Evolutionary conservation across 2,113 vertebrate genomes (phyloP).

Genomic region (Tachuris rubrigastra): DNA sequence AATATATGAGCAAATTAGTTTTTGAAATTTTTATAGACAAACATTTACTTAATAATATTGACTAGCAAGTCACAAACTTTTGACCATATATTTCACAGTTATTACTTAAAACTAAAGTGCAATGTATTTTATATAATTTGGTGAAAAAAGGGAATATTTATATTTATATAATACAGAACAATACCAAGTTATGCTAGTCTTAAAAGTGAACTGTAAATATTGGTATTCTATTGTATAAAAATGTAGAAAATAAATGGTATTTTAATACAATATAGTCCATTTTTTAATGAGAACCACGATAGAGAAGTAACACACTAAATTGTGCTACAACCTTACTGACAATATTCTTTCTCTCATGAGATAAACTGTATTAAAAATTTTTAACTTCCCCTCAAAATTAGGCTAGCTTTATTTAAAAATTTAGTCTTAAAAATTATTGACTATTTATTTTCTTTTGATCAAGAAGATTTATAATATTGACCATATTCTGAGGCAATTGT

Average conservation of each 20-base stretch:
- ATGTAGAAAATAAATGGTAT: background rate
- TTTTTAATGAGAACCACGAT: background rate
- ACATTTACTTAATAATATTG: background rate
- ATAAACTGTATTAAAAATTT: background rate
- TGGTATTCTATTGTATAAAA: background rate
- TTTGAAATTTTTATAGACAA: background rate
- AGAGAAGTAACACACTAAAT: background rate
- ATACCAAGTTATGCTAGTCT: background rate
- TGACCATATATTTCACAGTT: background rate
- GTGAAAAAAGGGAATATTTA: background rate
- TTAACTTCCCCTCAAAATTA: background rate
- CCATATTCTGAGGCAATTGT: constrained; percentile 6
- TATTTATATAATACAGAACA: background rate
- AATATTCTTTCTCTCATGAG: background rate
- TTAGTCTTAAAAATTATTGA: background rate
- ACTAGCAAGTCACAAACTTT: background rate
- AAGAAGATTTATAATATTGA: background rate
- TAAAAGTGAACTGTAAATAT: background rate
- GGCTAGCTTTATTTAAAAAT: background rate
- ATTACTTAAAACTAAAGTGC: background rate
- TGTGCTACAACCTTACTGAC: background rate
- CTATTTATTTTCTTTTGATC: background rate
- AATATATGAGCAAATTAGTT: background rate
- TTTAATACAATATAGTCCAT: background rate
- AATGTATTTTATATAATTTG: background rate